phyloP scores from a whole-genome alignment of 2,113 vertebrate species.

The Seriola dumerili region DNA sequence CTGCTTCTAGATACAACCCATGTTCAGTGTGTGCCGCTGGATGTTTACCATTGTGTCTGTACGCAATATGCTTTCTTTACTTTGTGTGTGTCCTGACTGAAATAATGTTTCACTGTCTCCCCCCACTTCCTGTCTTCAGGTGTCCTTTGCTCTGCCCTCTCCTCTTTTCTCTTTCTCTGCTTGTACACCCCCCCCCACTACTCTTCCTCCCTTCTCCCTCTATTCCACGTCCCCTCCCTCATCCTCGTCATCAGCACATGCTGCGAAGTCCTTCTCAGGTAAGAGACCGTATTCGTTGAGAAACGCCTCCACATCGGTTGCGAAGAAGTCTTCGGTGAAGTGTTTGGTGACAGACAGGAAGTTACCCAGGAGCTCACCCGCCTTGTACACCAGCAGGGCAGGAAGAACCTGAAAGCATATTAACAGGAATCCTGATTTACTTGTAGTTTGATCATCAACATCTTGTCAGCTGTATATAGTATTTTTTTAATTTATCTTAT shows the following conservation, averaged over 20 bases:
- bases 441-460: too few species aligned
- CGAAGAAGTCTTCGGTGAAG: slow-evolving; percentile 92
- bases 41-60: slow-evolving; percentile 8
- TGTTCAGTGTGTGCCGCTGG: neutral
- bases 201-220: slow-evolving; percentile 26
- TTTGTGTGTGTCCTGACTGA: neutral
- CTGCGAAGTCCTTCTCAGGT: slow-evolving; percentile 87
- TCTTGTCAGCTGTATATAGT: too few species aligned
- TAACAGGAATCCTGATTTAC: neutral
- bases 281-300: slow-evolving; percentile 94
- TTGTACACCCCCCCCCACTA: neutral
- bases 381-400: slow-evolving; percentile 92
- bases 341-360: slow-evolving; percentile 91
- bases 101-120: neutral
- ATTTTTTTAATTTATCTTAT: too few species aligned
- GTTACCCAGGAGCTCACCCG: slow-evolving; percentile 93
- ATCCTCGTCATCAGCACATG: slow-evolving; percentile 77
- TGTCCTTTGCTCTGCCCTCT: neutral
- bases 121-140: neutral
- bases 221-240: slow-evolving; percentile 85
- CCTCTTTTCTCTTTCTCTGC: neutral
- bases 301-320: slow-evolving; percentile 92
- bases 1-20: slow-evolving; percentile 18
- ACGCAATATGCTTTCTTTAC: neutral
- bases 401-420: slow-evolving; percentile 88